Conservation (phyloP, 2,113 vertebrate species). For the Drymodes brunneopygia region DNA sequence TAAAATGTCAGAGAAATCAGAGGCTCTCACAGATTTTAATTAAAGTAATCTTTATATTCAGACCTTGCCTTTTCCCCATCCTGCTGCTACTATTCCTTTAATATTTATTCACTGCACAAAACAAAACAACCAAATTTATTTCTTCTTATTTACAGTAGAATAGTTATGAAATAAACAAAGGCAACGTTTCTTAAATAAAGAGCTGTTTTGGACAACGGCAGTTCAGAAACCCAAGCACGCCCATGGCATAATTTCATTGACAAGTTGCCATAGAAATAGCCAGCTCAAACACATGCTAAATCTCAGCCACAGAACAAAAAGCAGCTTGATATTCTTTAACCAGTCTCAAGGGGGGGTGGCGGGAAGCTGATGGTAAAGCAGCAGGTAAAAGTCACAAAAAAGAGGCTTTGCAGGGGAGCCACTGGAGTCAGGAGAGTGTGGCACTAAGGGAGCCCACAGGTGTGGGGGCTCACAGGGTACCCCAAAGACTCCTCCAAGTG, state of each 20-base stretch:
- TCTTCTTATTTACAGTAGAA: neutral
- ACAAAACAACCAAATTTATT: neutral
- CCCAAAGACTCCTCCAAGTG: neutral
- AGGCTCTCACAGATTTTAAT: conserved; percentile 34
- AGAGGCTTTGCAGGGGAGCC: neutral
- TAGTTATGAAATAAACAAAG: neutral
- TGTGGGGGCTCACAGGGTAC: too few species aligned
- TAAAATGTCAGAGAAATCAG: conserved; percentile 20
- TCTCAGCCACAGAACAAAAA: neutral
- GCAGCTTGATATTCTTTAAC: neutral
- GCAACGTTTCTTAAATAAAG: neutral
- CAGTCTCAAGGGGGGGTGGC: too few species aligned
- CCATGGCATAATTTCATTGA: neutral
- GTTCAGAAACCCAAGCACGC: neutral
- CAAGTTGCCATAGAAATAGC: neutral
- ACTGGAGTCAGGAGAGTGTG: rapidly evolving
- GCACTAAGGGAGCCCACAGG: too few species aligned
- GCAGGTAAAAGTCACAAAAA: neutral
- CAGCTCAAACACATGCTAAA: neutral
- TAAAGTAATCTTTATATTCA: conserved; percentile 3
- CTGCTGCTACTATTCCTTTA: neutral
- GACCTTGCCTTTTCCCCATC: neutral
- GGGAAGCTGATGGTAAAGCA: neutral
- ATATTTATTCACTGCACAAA: neutral
- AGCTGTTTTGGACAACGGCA: neutral